These are phyloP conservation scores for Zophobas morio DNA, from an alignment of 1,140 invertebrate genomes.

Conservation along the genomic window DNA sequence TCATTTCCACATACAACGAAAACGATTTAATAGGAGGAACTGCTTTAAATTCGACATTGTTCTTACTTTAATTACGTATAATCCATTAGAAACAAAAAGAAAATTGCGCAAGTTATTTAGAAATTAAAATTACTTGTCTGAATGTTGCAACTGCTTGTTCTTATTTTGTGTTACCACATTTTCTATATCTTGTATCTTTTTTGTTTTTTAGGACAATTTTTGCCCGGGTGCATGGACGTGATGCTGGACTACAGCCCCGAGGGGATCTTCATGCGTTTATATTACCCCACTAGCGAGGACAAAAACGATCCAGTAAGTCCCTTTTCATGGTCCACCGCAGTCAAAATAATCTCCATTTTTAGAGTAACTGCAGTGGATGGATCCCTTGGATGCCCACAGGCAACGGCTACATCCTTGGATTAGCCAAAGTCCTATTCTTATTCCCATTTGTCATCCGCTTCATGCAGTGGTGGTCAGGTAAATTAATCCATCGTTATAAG, in stretches of 20 bases:
- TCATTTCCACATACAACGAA: too few relatives aligned
- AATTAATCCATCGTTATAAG: conserved; percentile 7
- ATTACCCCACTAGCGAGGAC: conserved; percentile 67
- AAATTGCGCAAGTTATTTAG: too few relatives aligned
- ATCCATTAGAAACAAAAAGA: background rate
- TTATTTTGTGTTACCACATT: too few relatives aligned
- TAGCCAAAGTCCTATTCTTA: conserved; percentile 70
- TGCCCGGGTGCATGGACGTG: conserved; percentile 68
- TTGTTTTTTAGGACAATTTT: conserved; percentile 65
- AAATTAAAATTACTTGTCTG: too few relatives aligned
- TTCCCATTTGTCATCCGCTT: conserved; percentile 69
- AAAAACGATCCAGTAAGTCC: conserved; percentile 61
- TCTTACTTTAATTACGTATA: conserved; percentile 1
- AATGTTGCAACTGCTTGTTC: too few relatives aligned
- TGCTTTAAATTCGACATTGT: too few relatives aligned
- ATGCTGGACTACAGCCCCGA: conserved; percentile 67
- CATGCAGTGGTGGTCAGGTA: conserved; percentile 67
- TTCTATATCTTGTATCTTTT: background rate
- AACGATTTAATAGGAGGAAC: too few relatives aligned
- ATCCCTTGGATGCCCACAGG: conserved; percentile 72
- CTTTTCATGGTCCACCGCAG: conserved; percentile 13
- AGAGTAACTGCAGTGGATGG: conserved; percentile 65
- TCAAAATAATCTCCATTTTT: conserved; percentile 19
- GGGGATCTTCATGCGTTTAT: conserved; percentile 67
- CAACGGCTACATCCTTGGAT: conserved; percentile 72